Evolutionary conservation across 2,888 invertebrate species (phyloP), one percentile per base, ranked within the genome.

Genomic region (Elegia similella): DNA sequence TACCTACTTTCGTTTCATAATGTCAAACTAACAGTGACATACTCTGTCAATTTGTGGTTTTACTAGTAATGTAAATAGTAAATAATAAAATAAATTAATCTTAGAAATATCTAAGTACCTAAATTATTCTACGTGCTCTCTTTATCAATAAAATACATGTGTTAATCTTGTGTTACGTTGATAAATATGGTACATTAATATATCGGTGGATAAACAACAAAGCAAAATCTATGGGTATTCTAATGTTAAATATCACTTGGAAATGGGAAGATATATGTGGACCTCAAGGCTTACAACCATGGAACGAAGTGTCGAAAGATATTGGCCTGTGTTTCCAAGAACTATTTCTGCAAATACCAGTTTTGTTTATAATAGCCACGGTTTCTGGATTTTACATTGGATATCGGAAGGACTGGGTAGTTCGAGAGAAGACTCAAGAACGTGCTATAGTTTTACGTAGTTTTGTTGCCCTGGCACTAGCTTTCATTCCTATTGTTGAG

Each of bases 291-390:
- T 86, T 97, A 55, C 88, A 90, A 60, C 93, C 96, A 23, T 95
- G 96, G 93, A 93, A 95, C 71, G 90, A 93, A 8, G 83, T 92
- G 13, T 92, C 93, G 38, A 94, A 95, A 74, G 97, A 97, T 86
- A 93, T 98, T 70, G 95, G 96, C 57, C 89, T 95, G 59, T 98
- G 98, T 82, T 98, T 98, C 78, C 97, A 97, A 82, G 94, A 96
- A 82, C 84, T 97, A 54, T 95, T 94, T 73, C 91, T 98, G 38
- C 94, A 96, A 80, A 93, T 96, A 68, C 97, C 98, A 13, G 82
- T 95, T 46, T 94, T 95, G 71, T 92, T 93, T 50, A 72, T 97
- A 38, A 92, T 98, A 66, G 95, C 97, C 3, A 88, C 95, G 13
- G 81, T 94, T 48, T 98, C 98, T n/a, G 95, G 96, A 0, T 98